Base-by-base conservation (phyloP, 2,113 vertebrate species). In the Nycticorax nycticorax region DNA sequence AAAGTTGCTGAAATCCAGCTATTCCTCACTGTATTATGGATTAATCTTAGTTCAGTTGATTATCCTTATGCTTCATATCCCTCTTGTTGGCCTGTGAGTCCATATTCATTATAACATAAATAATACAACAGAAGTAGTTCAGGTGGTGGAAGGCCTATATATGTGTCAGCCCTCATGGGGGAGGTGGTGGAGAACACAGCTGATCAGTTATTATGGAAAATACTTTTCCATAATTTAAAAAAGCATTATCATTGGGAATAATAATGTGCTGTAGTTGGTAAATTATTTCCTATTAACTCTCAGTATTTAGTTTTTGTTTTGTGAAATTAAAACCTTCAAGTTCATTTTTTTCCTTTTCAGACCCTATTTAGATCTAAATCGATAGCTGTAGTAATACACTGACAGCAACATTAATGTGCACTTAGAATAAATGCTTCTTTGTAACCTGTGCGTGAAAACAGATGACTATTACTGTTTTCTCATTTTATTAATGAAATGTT, bases 181-280 rank as follows among this genome's bases (percentile, higher is more conserved):
- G 37, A 24, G 43, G 41, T 3, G 19, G 20, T 7, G 55, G 35
- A 19, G 28, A 82, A 8, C 48, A 69, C n/a, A 66, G 57, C 22
- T 74, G 53, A 55, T 63, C 47, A 30, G n/a, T 75, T 88, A 32
- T 56, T 71, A 53, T 12, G n/a, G 50, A 45, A 90, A 67, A 75
- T 33, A 32, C 20, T 83, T 80, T 83, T 63, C 84, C 47, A 6
- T 82, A 22, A 77, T 75, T 92, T 85, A 41, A 53, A 75, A 88
- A 79, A 86, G 15, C 39, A 37, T 50, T 47, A 22, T 59, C 57
- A 24, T 59, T 8, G 10, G 71, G 59, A 81, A n/a, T 47, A 69
- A 62, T 24, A 59, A 72, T 10, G 28, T 0, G 0, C 53, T 1
- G 0, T 28, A 56, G 33, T 22, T 83, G 43, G 50, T 68, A 60